Conservation (phyloP, 2,113 vertebrate species). For the Lichenostomus cassidix region DNA sequence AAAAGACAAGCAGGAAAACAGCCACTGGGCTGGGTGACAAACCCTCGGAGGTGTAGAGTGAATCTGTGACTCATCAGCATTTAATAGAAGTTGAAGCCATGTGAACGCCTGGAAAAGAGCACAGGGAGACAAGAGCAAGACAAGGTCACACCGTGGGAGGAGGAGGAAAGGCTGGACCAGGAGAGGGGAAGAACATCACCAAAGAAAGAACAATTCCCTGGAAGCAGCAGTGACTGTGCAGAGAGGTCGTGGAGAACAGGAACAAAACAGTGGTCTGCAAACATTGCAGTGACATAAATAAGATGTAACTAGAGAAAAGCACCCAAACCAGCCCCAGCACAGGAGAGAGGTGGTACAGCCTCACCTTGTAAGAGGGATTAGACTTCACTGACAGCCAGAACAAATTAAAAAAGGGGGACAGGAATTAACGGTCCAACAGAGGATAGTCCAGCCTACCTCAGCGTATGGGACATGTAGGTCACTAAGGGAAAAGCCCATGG, state of each 20-base stretch:
- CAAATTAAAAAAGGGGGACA: background rate
- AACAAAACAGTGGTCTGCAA: background rate
- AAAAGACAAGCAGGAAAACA: background rate
- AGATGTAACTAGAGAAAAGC: background rate
- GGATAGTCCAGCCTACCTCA: background rate
- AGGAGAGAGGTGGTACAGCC: background rate
- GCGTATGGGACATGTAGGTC: background rate
- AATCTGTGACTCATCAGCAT: slow-evolving; percentile 17
- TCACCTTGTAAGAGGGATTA: fast-evolving
- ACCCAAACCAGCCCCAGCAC: background rate
- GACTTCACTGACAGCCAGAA: background rate
- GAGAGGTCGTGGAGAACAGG: background rate
- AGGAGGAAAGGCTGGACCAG: fast-evolving
- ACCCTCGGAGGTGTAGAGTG: background rate
- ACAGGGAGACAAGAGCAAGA: background rate
- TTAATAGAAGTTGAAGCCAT: background rate
- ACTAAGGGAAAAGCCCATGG: background rate
- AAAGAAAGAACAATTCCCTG: background rate
- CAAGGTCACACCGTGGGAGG: background rate
- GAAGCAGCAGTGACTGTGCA: background rate
- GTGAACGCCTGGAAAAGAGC: background rate
- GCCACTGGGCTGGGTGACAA: background rate
- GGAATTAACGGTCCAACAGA: background rate
- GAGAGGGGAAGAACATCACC: background rate
- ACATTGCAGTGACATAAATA: background rate